Evolutionary conservation across 2,113 vertebrate species (phyloP), one percentile per base, ranked within the genome.

Genomic region (Tenebrosternarchus preto): DNA sequence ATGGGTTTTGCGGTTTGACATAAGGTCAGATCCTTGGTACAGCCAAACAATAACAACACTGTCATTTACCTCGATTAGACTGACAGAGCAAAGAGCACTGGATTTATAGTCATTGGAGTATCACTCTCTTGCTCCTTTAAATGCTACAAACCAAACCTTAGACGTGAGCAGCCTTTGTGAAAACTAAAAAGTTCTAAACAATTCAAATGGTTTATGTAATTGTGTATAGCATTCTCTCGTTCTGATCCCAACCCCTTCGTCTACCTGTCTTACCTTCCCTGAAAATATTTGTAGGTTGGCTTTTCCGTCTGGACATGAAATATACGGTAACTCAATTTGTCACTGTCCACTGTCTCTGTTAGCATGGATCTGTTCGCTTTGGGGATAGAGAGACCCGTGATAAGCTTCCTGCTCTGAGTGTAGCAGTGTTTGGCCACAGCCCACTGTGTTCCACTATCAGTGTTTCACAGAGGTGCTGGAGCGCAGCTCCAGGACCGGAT

Each of bases 361-460:
- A 68, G n/a, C 33, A 11, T 22, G n/a, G 64, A 33, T n/a, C 8
- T 39, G 64, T 36, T 68, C 8, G 4, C 9, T 68, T 68, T 22
- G 33, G 20, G 19, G 64, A 7, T 39, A 25, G 33, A 39, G 64
- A 39, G 9, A 39, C 31, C 64, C 39, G n/a, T 53, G 46, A 64
- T 66, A 29, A 29, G 59, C 43, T 53, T 2, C 50, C 31, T 59
- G 20, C 25, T 46, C 36, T 55, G 81, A 73, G 43, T 57, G 43
- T 73, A 31, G 33, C 66, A 60, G 71, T 82, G 76, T 75, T 82
- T 73, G 80, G 72, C 80, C 17, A 15, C 25, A 73, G 43, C 63
- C 56, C 64, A 50, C 55, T 73, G 66, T 80, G 31, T 68, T 33
- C 61, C 70, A 55, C 67, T 77, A 77, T 82, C 77, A 77, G 39